A percentile compares a stretch with the other conserved stretches of the same genome.
These are phyloP conservation scores for Rosalia funebris DNA, from an alignment of 2,888 invertebrate genomes.

Conservation along the genomic window DNA sequence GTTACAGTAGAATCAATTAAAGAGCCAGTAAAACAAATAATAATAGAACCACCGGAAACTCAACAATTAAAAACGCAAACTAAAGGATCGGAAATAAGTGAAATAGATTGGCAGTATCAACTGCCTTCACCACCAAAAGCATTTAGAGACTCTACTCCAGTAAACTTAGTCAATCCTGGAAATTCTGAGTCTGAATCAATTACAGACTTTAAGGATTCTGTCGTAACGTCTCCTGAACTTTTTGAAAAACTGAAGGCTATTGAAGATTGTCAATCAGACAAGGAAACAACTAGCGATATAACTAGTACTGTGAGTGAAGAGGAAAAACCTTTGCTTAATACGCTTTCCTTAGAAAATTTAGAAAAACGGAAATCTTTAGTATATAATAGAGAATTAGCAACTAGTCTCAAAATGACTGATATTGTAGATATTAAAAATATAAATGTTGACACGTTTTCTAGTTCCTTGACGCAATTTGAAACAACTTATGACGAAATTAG, in stretches of 20 bases:
- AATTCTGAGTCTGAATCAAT: conserved; percentile 37
- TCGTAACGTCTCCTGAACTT: conserved; percentile 61
- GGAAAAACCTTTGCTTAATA: conserved; percentile 56
- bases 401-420: conserved; percentile 60
- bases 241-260: conserved; percentile 59
- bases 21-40: not conserved
- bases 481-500: conserved; percentile 46
- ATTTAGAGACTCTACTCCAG: conserved; percentile 65
- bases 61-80: not conserved
- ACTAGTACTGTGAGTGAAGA: conserved; percentile 53
- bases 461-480: conserved; percentile 47
- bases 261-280: conserved; percentile 52
- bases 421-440: conserved; percentile 33
- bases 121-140: conserved; percentile 71
- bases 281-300: conserved; percentile 46
- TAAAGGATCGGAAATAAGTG: conserved; percentile 32
- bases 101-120: conserved; percentile 67
- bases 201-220: conserved; percentile 60
- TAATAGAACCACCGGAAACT: not conserved
- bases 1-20: not conserved
- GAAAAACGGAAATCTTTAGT: conserved; percentile 62
- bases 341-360: conserved; percentile 60
- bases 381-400: conserved; percentile 62
- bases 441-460: conserved; percentile 45
- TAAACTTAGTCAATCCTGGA: conserved; percentile 46